A percentile compares a stretch with the other conserved stretches of the same genome.
Evolutionary conservation across 2,113 vertebrate species (phyloP).

Genomic region (Malurus cyaneus): DNA sequence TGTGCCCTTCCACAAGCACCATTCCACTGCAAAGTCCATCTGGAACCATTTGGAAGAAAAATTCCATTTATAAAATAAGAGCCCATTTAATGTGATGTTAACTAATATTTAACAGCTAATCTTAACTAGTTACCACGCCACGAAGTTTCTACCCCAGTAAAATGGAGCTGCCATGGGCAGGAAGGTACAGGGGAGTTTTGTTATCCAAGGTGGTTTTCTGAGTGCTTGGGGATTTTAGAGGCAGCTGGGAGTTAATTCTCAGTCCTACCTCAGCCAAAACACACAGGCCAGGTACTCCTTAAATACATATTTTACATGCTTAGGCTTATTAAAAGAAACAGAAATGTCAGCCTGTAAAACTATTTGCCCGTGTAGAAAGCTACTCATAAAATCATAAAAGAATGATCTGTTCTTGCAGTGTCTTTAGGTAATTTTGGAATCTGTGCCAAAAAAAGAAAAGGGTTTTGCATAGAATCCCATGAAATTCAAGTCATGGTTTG

Average conservation of each 20-base stretch:
- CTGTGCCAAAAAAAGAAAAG: neutral
- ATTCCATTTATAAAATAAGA: neutral
- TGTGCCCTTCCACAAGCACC: neutral
- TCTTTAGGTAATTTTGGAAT: neutral
- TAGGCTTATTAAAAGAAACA: constrained; percentile 37
- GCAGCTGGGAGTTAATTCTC: neutral
- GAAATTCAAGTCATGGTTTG: neutral
- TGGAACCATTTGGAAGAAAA: neutral
- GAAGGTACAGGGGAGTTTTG: neutral
- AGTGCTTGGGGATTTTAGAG: neutral
- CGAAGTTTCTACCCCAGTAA: neutral
- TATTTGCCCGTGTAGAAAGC: neutral
- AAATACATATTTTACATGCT: constrained; percentile 27
- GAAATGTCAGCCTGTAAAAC: constrained; percentile 7
- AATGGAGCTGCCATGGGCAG: neutral
- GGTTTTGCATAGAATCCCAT: neutral
- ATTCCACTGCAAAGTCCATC: neutral
- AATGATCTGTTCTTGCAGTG: neutral
- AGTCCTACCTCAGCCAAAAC: neutral
- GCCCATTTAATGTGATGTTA: neutral
- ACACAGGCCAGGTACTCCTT: constrained; percentile 19
- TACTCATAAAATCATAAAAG: neutral
- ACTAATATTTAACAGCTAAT: neutral
- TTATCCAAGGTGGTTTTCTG: neutral
- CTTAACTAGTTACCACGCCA: neutral